Evolutionary conservation across 23 tunicate species (phyloP).

Genomic region (Styela plicata): DNA sequence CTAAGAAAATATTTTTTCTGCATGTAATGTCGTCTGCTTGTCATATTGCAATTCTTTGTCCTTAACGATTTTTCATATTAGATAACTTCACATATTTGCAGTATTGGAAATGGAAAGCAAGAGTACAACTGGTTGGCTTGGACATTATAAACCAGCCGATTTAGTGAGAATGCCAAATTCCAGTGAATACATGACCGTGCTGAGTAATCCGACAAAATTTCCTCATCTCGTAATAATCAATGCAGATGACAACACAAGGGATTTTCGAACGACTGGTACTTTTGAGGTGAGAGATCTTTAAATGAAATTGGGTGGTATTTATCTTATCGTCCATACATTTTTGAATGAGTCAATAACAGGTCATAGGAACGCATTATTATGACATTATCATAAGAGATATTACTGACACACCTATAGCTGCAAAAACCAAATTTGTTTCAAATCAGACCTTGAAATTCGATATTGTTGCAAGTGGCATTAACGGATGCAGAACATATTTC

Average conservation of each 20-base stretch:
- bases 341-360: neutral
- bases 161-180: constrained; percentile 30
- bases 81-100: no score
- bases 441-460: no score
- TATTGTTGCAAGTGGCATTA: no score
- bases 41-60: no score
- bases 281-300: constrained; percentile 52
- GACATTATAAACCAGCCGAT: constrained; percentile 74
- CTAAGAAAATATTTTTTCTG: no score
- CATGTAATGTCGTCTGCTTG: no score
- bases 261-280: constrained; percentile 57
- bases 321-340: neutral
- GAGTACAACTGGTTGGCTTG: constrained; percentile 79
- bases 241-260: constrained; percentile 4
- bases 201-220: constrained; percentile 43
- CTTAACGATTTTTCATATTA: no score
- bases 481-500: no score
- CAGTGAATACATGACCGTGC: constrained; percentile 50
- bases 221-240: constrained; percentile 30
- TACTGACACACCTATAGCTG: no score
- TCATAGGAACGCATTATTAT: neutral
- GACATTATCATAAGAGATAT: no score
- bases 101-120: constrained; percentile 33
- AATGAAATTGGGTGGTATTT: no score
- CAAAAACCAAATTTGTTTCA: no score